Evolutionary conservation across 1,140 invertebrate species (phyloP), one percentile per base, ranked within the genome.

Genomic region (Drosophila subobscura): DNA sequence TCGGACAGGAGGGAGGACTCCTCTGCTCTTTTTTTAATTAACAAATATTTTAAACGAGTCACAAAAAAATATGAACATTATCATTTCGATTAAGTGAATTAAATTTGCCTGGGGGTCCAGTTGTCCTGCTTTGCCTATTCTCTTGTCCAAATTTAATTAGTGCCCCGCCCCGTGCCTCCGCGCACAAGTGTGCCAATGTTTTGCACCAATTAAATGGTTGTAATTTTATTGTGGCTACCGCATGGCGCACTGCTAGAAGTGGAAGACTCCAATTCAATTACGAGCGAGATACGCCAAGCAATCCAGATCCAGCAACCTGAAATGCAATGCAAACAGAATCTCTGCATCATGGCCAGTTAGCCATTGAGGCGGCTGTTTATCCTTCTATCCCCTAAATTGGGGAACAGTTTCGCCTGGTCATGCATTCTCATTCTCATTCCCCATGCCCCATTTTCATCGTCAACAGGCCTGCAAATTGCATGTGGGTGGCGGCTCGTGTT

Each of bases 11-110:
- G 16, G 41, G 8, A 42, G 33, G 57, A 25, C 7, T 56, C 44
- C 55, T 52, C 41, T 40, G 8, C 40, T 52, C 49, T 68, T 79
- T 68, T 67, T 72, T 86, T 88, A 86, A 86, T 86, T 81, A 86
- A 68, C 61, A 74, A 81, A 78, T 46, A 74, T 72, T 73, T 68
- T 65, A 12, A 12, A 12, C 33, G 33, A 4, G 10, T 59, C 44
- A 53, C 45, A 63, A 72, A 70, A 57, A 22, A 56, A 64, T 20
- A 49, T 55, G 51, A n/a, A 23, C 72, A 27, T 63, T 66, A 44
- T 55, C 23, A 58, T 46, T 67, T 22, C 53, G 16, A 68, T 72
- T 78, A 88, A 86, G 83, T 86, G 83, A 81, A 86, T 86, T 86
- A 81, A 88, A 86, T 75, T 77, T 23, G 81, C 72, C 80, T 41